Evolutionary conservation across 1,140 invertebrate genomes (phyloP), one percentile per base, ranked within the genome.

Genomic region (Conus ventricosus): DNA sequence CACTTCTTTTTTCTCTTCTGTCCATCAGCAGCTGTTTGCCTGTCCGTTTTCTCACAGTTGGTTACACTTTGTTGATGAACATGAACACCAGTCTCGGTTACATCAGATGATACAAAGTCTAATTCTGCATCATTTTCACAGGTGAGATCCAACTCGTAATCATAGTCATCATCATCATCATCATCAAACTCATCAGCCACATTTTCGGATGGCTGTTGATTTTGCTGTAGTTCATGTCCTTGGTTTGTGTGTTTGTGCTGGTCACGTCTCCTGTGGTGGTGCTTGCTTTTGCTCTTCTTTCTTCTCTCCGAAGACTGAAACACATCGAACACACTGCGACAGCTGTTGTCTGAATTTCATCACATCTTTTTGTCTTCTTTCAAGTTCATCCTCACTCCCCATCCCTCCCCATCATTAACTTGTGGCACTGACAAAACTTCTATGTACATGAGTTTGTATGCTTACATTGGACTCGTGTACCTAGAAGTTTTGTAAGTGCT

Each of bases 81-180:
- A 15, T 15, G 8, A 15, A 11, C 57, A 60, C 8, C 57, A 60
- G 8, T 4, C 8, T 60, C 57, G 57, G 15, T 60, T 60, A 8
- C 57, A 2, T 1, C 57, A 60, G 57, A 60, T 25, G 87, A 85
- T 85, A 91, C 89, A n/a, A 71, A 85, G 63, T 91, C 88, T n/a
- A 88, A 60, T 53, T 87, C 57, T 10, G 87, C 75, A 39, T 91
- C 55, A 6, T 89, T 88, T 39, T 57, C 63, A 27, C 80, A 76
- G 27, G n/a, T 84, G n/a, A 89, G 87, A 53, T 88, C 87, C n/a
- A 87, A 53, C 25, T 87, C 84, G n/a, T 87, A 60, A 10, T 91
- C 90, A 75, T 89, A 88, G n/a, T 87, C 76, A 51, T 87, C 76
- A 10, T 91, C 90, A 75, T 89, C 90, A 23, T 88, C 67, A 1